phyloP scores from a whole-genome alignment of 2,888 invertebrate genomes.

The Lepetodrilus schrolli region DNA sequence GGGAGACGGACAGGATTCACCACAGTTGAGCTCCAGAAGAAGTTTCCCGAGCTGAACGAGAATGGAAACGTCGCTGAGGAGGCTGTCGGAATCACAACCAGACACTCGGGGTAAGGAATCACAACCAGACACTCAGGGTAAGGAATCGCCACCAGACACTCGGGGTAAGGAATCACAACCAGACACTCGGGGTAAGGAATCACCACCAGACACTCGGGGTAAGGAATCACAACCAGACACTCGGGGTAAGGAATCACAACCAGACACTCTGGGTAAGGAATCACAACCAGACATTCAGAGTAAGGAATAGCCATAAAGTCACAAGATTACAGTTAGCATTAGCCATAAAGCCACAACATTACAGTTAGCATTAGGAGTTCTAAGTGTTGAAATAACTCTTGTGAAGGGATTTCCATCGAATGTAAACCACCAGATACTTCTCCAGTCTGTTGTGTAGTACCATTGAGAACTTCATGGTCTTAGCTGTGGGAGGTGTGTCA shows the following conservation, averaged over 20 bases:
- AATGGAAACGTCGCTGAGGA: constrained; percentile 45
- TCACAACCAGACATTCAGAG: neutral
- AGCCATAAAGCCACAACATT: no score
- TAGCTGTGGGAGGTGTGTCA: no score
- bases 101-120: constrained; percentile 14
- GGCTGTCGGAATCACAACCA: constrained; percentile 5
- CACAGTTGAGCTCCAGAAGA: constrained; percentile 73
- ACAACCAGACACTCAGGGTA: constrained; percentile 24
- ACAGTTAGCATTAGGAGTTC: no score
- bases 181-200: constrained; percentile 11
- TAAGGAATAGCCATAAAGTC: neutral
- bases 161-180: constrained; percentile 5
- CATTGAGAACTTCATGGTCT: no score
- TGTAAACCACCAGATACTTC: no score
- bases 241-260: neutral
- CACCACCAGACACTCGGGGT: neutral
- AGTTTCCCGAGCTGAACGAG: constrained; percentile 69
- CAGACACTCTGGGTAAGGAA: neutral
- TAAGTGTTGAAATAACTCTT: no score
- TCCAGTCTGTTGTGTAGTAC: no score
- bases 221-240: neutral
- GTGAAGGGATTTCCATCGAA: no score
- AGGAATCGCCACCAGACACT: neutral
- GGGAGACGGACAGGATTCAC: constrained; percentile 73
- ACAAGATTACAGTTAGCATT: no score